These are phyloP conservation scores for Piezodorus guildinii DNA, from an alignment of 1,140 invertebrate species.

Conservation along the genomic window DNA sequence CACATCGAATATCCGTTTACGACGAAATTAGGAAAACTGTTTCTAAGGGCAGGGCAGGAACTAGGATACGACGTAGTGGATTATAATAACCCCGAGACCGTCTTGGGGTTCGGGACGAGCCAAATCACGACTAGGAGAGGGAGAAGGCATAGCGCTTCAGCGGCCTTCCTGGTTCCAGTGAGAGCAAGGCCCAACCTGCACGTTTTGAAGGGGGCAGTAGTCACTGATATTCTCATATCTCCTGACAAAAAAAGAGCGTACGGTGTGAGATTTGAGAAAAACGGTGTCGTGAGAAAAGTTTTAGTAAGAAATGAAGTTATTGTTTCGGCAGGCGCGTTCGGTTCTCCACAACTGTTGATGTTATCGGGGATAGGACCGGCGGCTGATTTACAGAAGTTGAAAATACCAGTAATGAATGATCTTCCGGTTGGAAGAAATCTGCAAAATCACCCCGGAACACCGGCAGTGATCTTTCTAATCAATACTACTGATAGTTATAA, in stretches of 20 bases:
- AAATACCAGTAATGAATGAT: conserved; percentile 50
- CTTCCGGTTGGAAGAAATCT: conserved; percentile 67
- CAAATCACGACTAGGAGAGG: conserved; percentile 26
- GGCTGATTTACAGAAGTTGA: conserved; percentile 51
- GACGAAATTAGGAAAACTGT: conserved; percentile 43
- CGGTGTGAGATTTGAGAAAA: conserved; percentile 42
- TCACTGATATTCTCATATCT: conserved; percentile 33
- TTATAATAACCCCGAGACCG: conserved; percentile 48
- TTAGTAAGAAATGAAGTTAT: conserved; percentile 45
- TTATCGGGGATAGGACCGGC: conserved; percentile 58
- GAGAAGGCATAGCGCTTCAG: conserved; percentile 37
- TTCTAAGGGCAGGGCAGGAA: conserved; percentile 48
- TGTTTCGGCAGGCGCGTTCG: conserved; percentile 47
- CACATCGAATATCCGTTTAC: conserved; percentile 38
- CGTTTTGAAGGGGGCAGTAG: conserved; percentile 40
- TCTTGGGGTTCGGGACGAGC: conserved; percentile 38
- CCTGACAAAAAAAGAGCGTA: conserved; percentile 41
- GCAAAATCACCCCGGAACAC: conserved; percentile 56
- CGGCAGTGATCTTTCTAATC: conserved; percentile 38
- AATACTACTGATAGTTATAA: conserved; percentile 59
- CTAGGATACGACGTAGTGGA: conserved; percentile 47
- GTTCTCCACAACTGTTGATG: conserved; percentile 53
- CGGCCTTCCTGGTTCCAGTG: conserved; percentile 43
- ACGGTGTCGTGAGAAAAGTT: conserved; percentile 32
- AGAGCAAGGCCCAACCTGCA: conserved; percentile 42